Conservation (phyloP, 2,113 vertebrate genomes). For the Callionymus lyra region DNA sequence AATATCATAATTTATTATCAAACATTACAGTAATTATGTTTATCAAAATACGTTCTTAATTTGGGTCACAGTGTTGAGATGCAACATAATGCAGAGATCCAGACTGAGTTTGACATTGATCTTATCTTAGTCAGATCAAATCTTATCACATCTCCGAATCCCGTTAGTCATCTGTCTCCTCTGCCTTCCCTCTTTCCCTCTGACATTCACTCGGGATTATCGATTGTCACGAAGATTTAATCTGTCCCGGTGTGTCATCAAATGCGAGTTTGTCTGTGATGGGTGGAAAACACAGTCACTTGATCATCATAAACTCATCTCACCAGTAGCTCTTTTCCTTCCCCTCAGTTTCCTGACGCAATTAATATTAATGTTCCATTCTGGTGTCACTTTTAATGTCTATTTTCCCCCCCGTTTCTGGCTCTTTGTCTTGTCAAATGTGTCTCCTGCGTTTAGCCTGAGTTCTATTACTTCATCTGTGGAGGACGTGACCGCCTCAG, state of each 20-base stretch:
- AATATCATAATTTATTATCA: too few species aligned
- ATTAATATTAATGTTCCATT: slow-evolving; percentile 20
- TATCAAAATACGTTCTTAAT: too few species aligned
- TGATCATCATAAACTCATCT: slow-evolving; percentile 7
- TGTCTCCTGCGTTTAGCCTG: slow-evolving; percentile 1
- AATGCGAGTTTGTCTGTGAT: slow-evolving; percentile 19
- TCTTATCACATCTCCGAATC: slow-evolving; percentile 16
- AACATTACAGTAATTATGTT: too few species aligned
- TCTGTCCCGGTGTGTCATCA: slow-evolving; percentile 30
- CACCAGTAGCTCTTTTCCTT: neutral
- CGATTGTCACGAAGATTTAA: slow-evolving; percentile 43
- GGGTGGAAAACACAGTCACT: slow-evolving; percentile 8
- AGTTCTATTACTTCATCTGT: slow-evolving; percentile 13
- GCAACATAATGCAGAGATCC: too few species aligned
- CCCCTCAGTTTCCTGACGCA: slow-evolving; percentile 4
- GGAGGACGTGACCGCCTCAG: slow-evolving; percentile 12
- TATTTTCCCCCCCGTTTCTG: slow-evolving; percentile 5
- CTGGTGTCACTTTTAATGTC: slow-evolving; percentile 6
- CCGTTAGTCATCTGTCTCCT: slow-evolving; percentile 10
- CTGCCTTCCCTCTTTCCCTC: slow-evolving; percentile 4
- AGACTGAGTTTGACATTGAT: slow-evolving; percentile 1
- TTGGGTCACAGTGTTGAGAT: too few species aligned
- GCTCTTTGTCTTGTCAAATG: slow-evolving; percentile 5
- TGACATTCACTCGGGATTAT: slow-evolving; percentile 38
- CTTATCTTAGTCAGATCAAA: slow-evolving; percentile 9